Evolutionary conservation across 2,797 vertebrate genomes (phyloP), one percentile per base, ranked within the genome.

Genomic region (Cryptoblepharus egeriae): DNA sequence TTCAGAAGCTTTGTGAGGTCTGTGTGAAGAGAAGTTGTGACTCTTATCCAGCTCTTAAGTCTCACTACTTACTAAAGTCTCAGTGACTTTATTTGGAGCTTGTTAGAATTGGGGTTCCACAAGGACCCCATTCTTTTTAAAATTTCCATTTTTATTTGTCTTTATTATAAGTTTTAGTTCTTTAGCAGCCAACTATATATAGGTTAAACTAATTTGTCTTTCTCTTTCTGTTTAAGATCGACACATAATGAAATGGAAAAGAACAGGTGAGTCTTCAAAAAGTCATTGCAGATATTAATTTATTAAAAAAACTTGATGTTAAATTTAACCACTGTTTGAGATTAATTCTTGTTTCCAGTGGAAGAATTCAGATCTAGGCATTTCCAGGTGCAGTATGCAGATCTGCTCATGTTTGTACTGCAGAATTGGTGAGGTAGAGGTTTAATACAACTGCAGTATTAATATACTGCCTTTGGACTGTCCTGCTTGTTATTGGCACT

Each of bases 161-260:
- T 64, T 75, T 8, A 64, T 55, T 6, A 20, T 0, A 0, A 0
- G 1, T 12, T 11, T 69, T 57, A 37, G 3, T 39, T 45, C 67
- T 65, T 42, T 16, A 58, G 69, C 42, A 82, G 70, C 42, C 68
- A 72, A 64, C 60, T 75, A 0, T 18, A 20, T 32, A 60, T 35
- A 65, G 63, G 4, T 68, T 81, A 72, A 77, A 60, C 32, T 88
- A 64, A 92, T 64, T 5, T 28, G 4, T 52, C 2, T 28, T 4
- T n/a, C 10, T 1, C 74, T 85, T 7, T 24, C 83, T 85, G 45
- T 90, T 49, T 89, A 96, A 99, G 98, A 95, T 99, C 98, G 63
- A 98, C 97, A 22, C 98, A 99, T 95, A 99, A 99, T 61, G 98
- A 99, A 95, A 99, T 99, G 98, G 98, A 99, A 88, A 99, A 99